Percentiles rank a stretch among this genome's conserved stretches.
phyloP scores from a whole-genome alignment of 2,113 vertebrate species.

The Aviceda subcristata region DNA sequence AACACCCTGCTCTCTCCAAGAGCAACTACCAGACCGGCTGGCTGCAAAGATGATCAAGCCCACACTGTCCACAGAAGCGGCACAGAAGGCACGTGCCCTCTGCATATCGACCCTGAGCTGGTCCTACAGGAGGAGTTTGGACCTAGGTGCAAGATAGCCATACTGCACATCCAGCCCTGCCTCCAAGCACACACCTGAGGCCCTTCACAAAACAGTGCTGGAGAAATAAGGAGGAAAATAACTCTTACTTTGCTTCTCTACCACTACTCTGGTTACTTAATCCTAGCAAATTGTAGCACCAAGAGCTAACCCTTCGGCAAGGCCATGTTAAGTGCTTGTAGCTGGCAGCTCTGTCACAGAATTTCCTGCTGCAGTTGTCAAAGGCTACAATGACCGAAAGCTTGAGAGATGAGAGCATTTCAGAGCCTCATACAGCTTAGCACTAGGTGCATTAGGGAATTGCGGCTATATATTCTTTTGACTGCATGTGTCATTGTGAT shows the following conservation, averaged over 20 bases:
- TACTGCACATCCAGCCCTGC: neutral
- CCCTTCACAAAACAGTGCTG: neutral
- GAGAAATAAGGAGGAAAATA: neutral
- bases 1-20: neutral
- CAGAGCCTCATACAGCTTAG: neutral
- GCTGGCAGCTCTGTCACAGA: neutral
- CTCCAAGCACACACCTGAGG: neutral
- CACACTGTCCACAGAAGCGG: neutral
- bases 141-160: neutral
- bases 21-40: neutral
- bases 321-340: neutral
- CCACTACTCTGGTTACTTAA: neutral
- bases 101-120: rapidly evolving
- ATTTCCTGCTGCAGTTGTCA: neutral
- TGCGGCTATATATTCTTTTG: neutral
- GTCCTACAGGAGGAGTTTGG: neutral
- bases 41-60: neutral
- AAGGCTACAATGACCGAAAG: neutral
- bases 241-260: neutral
- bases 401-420: neutral
- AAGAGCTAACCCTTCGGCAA: neutral
- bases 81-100: neutral
- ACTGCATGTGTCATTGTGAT: neutral
- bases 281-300: neutral
- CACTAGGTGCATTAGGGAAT: neutral